Conservation (phyloP, 2,797 vertebrate species). For the Podarcis siculus region DNA sequence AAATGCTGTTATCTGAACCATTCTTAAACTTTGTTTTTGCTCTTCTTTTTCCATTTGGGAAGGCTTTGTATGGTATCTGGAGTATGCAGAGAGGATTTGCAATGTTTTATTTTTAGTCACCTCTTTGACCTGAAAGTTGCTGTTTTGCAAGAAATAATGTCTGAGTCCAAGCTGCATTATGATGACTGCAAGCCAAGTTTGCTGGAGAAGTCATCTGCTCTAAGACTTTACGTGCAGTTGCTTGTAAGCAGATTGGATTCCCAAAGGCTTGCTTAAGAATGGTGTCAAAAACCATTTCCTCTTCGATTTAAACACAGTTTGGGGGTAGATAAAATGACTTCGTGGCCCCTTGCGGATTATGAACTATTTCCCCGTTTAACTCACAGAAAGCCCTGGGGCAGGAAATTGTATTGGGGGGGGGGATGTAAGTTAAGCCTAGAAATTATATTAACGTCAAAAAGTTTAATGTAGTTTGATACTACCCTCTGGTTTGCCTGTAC, state of each 20-base stretch:
- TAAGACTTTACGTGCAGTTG: slow-evolving; percentile 21
- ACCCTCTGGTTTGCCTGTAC: slow-evolving; percentile 17
- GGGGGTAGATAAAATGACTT: slow-evolving; percentile 29
- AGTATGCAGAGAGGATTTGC: not conserved
- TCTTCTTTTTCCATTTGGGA: slow-evolving; percentile 14
- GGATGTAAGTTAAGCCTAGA: not conserved
- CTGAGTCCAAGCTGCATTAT: slow-evolving; percentile 6
- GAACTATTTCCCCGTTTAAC: slow-evolving; percentile 38
- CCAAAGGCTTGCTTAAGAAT: slow-evolving; percentile 29
- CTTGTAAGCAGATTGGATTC: slow-evolving; percentile 33
- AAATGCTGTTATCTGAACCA: slow-evolving; percentile 10
- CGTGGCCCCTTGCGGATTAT: slow-evolving; percentile 34
- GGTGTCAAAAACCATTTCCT: slow-evolving; percentile 45
- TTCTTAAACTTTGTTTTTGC: slow-evolving; percentile 12
- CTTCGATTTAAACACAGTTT: slow-evolving; percentile 47
- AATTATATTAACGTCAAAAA: slow-evolving; percentile 28
- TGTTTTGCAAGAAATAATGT: slow-evolving; percentile 25
- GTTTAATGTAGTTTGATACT: slow-evolving; percentile 38
- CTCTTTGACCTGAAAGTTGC: slow-evolving; percentile 4
- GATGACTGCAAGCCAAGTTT: slow-evolving; percentile 14
- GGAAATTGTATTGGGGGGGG: slow-evolving; percentile 37
- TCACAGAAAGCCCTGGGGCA: not conserved
- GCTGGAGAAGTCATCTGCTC: slow-evolving; percentile 13
- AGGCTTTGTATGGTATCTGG: slow-evolving; percentile 4
- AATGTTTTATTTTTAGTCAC: slow-evolving; percentile 20